These are phyloP conservation scores for Chaunax sp. DNA, from an alignment of 2,797 vertebrate genomes.

Conservation along the genomic window DNA sequence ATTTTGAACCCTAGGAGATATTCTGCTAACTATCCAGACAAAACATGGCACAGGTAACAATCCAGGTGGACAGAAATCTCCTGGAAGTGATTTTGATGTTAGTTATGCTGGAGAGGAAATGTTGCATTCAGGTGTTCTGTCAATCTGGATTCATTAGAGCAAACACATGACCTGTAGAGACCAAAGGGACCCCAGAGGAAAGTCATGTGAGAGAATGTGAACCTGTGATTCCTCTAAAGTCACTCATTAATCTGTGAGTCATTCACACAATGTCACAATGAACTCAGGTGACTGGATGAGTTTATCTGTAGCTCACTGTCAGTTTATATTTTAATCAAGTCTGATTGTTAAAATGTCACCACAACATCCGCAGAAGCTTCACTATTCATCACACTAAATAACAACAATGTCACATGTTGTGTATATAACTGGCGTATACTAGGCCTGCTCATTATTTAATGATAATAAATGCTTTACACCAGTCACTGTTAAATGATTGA, in stretches of 20 bases:
- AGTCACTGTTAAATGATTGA: too few relatives aligned
- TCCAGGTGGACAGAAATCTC: not conserved
- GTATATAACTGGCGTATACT: not conserved
- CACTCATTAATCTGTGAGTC: conserved; percentile 62
- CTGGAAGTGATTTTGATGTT: too few relatives aligned
- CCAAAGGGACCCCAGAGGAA: conserved; percentile 3
- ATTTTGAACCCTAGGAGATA: too few relatives aligned
- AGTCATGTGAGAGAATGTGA: conserved; percentile 46
- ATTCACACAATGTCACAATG: not conserved
- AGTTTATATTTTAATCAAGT: too few relatives aligned
- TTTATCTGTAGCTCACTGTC: conserved; percentile 6
- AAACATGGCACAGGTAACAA: too few relatives aligned
- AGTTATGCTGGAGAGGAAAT: not conserved
- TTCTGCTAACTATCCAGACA: too few relatives aligned
- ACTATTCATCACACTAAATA: not conserved
- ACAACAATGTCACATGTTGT: not conserved
- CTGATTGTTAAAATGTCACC: too few relatives aligned
- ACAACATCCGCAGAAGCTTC: too few relatives aligned
- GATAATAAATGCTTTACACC: not conserved
- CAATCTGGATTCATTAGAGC: not conserved
- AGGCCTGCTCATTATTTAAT: not conserved
- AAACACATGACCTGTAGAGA: conserved; percentile 8
- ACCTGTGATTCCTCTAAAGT: conserved; percentile 51
- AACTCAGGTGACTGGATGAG: not conserved
- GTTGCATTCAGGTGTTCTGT: not conserved